Evolutionary conservation across 2,888 invertebrate genomes (phyloP).

Genomic region (Hydrotaea cyrtoneurina): DNA sequence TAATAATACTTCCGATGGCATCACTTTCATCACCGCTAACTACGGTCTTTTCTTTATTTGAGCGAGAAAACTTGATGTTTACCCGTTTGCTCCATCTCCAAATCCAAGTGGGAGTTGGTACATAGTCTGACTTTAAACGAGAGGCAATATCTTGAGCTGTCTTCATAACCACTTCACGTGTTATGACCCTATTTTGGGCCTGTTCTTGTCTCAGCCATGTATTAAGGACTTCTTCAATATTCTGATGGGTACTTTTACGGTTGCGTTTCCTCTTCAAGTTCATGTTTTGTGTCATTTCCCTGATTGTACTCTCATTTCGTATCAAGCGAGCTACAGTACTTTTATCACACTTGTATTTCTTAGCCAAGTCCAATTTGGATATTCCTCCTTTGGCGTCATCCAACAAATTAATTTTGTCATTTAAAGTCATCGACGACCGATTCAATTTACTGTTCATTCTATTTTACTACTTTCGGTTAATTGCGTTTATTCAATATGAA

Average conservation of each 20-base stretch:
- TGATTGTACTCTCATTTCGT: neutral
- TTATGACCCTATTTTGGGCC: neutral
- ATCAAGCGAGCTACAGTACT: neutral
- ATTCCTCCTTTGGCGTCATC: neutral
- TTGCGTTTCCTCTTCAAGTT: neutral
- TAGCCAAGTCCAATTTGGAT: neutral
- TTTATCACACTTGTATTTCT: conserved; percentile 12
- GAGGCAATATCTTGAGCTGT: neutral
- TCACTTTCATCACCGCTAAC: neutral
- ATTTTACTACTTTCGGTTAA: neutral
- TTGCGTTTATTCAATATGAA: too few species aligned
- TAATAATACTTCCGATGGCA: neutral
- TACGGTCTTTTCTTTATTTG: neutral
- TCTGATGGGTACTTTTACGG: conserved; percentile 3
- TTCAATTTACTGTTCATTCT: conserved; percentile 3
- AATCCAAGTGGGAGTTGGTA: conserved; percentile 15
- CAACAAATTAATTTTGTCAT: neutral
- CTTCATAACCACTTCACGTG: neutral
- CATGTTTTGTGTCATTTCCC: neutral
- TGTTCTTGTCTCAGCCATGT: neutral
- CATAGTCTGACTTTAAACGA: neutral
- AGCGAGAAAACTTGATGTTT: neutral
- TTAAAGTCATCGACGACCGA: neutral
- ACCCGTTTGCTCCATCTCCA: conserved; percentile 7
- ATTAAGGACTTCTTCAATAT: conserved; percentile 20